Percentiles rank a stretch among this genome's conserved stretches.
phyloP scores from a whole-genome alignment of 2,797 vertebrate species.

The Gymnothorax javanicus region DNA sequence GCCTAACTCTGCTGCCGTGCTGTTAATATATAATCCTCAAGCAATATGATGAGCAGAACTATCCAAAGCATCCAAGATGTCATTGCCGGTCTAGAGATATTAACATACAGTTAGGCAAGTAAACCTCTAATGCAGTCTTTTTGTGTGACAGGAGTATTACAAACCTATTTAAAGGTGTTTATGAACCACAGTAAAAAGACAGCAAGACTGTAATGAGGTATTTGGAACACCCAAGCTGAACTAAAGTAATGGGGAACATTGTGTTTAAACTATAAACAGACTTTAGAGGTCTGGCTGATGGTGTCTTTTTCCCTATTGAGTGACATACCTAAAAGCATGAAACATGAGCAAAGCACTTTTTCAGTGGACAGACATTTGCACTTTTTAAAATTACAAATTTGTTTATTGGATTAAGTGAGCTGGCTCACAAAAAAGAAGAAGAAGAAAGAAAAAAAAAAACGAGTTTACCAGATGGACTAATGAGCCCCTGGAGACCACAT shows the following conservation, averaged over 20 bases:
- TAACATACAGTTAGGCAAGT: background rate
- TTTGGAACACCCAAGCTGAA: background rate
- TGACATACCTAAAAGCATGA: slow-evolving; percentile 15
- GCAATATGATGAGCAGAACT: background rate
- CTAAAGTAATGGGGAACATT: background rate
- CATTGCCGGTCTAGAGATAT: background rate
- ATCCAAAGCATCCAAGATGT: slow-evolving; percentile 1
- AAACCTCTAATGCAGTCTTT: background rate
- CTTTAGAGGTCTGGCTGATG: background rate
- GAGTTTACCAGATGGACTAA: slow-evolving; percentile 44
- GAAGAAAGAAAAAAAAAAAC: slow-evolving; percentile 33
- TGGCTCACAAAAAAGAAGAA: slow-evolving; percentile 33
- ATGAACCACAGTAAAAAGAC: background rate
- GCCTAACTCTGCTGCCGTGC: background rate
- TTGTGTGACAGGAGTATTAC: background rate
- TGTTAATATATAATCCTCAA: slow-evolving; percentile 4
- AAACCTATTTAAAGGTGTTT: background rate
- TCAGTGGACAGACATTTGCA: slow-evolving; percentile 18
- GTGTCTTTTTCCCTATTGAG: slow-evolving; percentile 7
- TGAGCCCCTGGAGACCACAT: slow-evolving; percentile 34
- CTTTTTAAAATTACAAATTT: slow-evolving; percentile 26
- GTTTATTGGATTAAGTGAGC: slow-evolving; percentile 41
- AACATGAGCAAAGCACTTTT: slow-evolving; percentile 31
- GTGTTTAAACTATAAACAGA: background rate
- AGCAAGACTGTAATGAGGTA: background rate